Percentiles rank a stretch among this genome's conserved stretches.
Evolutionary conservation across 2,113 vertebrate genomes (phyloP).

Genomic region (Phocoena sinus): DNA sequence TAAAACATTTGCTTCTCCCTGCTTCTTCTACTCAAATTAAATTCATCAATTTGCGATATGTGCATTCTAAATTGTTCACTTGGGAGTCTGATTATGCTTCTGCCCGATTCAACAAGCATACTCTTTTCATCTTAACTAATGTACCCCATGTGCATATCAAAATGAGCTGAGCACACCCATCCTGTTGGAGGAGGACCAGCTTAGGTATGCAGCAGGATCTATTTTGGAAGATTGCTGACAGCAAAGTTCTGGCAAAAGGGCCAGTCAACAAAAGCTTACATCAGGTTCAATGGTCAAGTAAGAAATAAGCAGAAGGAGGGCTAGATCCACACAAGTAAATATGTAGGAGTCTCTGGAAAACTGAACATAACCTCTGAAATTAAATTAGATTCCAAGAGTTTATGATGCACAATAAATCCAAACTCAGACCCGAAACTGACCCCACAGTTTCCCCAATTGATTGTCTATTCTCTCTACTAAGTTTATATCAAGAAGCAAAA

Average conservation of each 20-base stretch:
- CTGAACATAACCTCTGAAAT: constrained; percentile 5
- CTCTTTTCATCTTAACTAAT: background rate
- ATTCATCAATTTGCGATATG: background rate
- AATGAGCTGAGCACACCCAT: background rate
- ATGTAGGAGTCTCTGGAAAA: background rate
- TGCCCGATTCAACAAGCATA: background rate
- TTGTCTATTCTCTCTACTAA: background rate
- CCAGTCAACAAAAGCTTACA: constrained; percentile 25
- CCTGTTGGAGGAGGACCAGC: background rate
- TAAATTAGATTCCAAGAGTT: constrained; percentile 28
- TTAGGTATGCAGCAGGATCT: background rate
- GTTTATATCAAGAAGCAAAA: background rate
- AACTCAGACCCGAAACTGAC: constrained; percentile 7
- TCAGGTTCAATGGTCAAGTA: constrained; percentile 1
- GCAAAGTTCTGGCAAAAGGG: constrained; percentile 27
- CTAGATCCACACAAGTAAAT: background rate
- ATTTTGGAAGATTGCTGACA: background rate
- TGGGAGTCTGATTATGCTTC: background rate
- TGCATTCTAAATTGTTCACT: background rate
- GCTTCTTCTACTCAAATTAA: constrained; percentile 9
- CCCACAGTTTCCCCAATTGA: background rate
- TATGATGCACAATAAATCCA: background rate
- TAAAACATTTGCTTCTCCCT: background rate
- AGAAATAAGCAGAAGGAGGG: background rate
- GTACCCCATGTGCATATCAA: background rate